These are phyloP conservation scores for Brachionus plicatilis DNA, from an alignment of 1,140 invertebrate genomes.

Conservation along the genomic window DNA sequence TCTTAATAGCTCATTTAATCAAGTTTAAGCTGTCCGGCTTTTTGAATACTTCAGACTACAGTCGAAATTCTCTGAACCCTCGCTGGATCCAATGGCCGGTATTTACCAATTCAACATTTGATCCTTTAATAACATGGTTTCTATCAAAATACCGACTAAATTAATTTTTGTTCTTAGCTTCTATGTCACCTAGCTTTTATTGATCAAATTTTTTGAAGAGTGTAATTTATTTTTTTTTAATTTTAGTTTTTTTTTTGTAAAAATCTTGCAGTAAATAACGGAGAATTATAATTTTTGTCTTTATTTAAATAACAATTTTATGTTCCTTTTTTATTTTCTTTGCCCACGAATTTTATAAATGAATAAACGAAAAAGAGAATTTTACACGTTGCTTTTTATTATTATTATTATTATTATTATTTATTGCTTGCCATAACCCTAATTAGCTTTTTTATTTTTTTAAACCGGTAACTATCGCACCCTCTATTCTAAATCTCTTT, in stretches of 20 bases:
- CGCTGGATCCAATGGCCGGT: background rate
- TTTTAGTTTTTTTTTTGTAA: background rate
- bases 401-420: background rate
- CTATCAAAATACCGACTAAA: background rate
- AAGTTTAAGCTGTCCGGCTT: background rate
- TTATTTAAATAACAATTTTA: conserved; percentile 15
- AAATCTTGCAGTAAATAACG: background rate
- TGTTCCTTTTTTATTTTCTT: conserved; percentile 2
- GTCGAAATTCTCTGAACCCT: background rate
- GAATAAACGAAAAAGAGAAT: conserved; percentile 20
- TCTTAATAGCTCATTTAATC: background rate
- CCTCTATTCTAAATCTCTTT: background rate
- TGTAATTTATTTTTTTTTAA: background rate
- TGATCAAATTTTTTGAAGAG: background rate
- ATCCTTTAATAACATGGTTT: conserved; percentile 23
- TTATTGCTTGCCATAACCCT: background rate
- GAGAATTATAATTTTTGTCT: background rate
- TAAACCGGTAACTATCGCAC: background rate
- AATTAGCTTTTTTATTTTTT: background rate
- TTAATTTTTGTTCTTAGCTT: background rate
- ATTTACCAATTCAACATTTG: background rate
- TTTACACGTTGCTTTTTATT: background rate
- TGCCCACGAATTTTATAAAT: background rate
- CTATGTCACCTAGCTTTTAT: background rate
- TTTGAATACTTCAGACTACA: background rate